Evolutionary conservation across 1,140 invertebrate genomes (phyloP), one percentile per base, ranked within the genome.

Genomic region (Rhagoletis pomonella): DNA sequence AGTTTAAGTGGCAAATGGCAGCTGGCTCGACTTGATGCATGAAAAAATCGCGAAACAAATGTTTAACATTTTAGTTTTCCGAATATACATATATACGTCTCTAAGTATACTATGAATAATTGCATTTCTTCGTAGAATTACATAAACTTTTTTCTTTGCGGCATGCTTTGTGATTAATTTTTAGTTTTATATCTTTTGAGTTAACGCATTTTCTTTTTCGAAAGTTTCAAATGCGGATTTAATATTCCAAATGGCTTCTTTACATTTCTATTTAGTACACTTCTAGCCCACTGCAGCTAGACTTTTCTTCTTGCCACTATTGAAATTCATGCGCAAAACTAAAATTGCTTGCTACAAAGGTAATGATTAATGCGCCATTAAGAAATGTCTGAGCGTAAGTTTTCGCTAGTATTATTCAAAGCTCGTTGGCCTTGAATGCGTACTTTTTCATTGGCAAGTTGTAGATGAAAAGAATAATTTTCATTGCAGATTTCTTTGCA

Each of bases 311-410:
- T 73, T 73, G 39, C n/a, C 10, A 73, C 10, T 73, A 4, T 3
- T 39, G 19, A 67, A 67, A 67, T 67, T 67, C 19, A 67, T 67
- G 64, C 29, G 67, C 67, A 44, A 73, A 73, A 73, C 44, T 42
- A 73, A 39, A 73, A 14, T 39, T 73, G 67, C 67, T 73, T 73
- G 29, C 44, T 73, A 17, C 67, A 44, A 73, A 44, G 67, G 42
- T 73, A 73, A 73, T 73, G 67, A 73, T 44, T 73, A 73, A 73
- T 73, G 67, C 67, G 67, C 14, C 67, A 44, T 73, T 73, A 73
- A 73, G 42, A 12, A 67, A 10, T 67, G 19, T 7, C 29, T 65
- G 65, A 44, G 29, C 42, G 67, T 42, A 69, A 42, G 65, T 42
- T 14, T 62, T 62, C 64, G 64, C 67, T 12, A 17, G 19, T 12